Evolutionary conservation across 2,113 vertebrate genomes (phyloP), one percentile per base, ranked within the genome.

Genomic region (Lasiurus borealis): DNA sequence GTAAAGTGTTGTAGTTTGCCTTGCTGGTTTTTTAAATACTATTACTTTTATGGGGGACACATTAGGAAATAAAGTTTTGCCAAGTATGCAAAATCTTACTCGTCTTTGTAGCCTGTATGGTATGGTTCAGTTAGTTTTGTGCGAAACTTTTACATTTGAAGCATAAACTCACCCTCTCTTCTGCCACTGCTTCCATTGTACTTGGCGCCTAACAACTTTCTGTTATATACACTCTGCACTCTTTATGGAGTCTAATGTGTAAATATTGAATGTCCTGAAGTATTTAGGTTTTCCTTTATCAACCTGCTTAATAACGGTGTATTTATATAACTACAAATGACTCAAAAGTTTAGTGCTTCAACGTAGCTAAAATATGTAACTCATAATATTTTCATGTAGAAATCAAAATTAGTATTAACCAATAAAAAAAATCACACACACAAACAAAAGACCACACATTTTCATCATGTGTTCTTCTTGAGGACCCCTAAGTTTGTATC

Each of bases 51-150:
- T 88, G 29, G 73, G 94, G 91, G 82, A 40, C 13, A 59, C 29
- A 6, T 68, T 97, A 85, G n/a, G 72, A 96, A 94, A 82, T 97
- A 85, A 96, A 94, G 12, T 54, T 96, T 97, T 95, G 46, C 64
- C n/a, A 93, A 62, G 82, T 78, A 40, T 93, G 31, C 21, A 90
- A 90, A 91, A 76, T 96, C 46, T 75, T 93, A 83, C 73, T 86
- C 54, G 85, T 71, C 96, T 95, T 97, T 96, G 80, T 94, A 96
- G 78, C 87, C 69, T 85, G 44, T 34, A 69, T 95, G 31, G 54
- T 91, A 93, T 84, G 88, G 94, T 87, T 91, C 88, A 10, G 12
- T 88, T 95, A 85, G 71, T 94, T 93, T 40, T 94, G 52, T 94
- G 34, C 95, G 89, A 88, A 97, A 90, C 93, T 93, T 82, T 68